These are phyloP conservation scores for Stegana nigrithorax DNA, from an alignment of 2,888 invertebrate genomes.

Conservation along the genomic window DNA sequence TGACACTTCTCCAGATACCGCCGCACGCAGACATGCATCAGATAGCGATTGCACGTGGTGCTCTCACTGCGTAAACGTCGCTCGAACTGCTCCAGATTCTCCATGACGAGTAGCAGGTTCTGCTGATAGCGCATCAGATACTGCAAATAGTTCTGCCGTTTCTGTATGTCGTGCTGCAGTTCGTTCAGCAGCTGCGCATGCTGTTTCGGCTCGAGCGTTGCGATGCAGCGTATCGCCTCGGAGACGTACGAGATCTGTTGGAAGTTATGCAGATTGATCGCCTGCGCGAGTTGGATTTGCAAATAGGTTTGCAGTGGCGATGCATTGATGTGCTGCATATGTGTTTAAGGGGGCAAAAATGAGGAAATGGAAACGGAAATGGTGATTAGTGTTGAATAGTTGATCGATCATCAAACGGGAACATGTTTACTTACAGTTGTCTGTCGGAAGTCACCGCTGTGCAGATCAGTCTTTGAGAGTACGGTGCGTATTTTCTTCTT, in stretches of 20 bases:
- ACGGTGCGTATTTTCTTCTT: constrained; percentile 92
- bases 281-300: constrained; percentile 83
- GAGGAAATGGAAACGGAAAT: neutral
- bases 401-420: neutral
- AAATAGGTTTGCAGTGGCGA: constrained; percentile 75
- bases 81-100: constrained; percentile 76
- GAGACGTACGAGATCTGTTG: constrained; percentile 83
- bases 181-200: constrained; percentile 80
- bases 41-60: constrained; percentile 78
- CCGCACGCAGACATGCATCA: constrained; percentile 81
- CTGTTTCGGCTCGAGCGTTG: constrained; percentile 77
- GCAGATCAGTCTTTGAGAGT: constrained; percentile 86
- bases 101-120: constrained; percentile 79
- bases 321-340: constrained; percentile 54
- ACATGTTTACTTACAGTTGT: constrained; percentile 69
- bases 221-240: constrained; percentile 84
- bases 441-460: constrained; percentile 74
- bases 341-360: constrained; percentile 2
- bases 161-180: constrained; percentile 80
- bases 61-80: constrained; percentile 76
- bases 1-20: constrained; percentile 86
- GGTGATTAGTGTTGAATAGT: neutral
- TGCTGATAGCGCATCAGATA: constrained; percentile 86
- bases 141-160: constrained; percentile 82
- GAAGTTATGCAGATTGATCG: constrained; percentile 82